phyloP scores from a whole-genome alignment of 2,888 invertebrate genomes.

The Latheticus oryzae region DNA sequence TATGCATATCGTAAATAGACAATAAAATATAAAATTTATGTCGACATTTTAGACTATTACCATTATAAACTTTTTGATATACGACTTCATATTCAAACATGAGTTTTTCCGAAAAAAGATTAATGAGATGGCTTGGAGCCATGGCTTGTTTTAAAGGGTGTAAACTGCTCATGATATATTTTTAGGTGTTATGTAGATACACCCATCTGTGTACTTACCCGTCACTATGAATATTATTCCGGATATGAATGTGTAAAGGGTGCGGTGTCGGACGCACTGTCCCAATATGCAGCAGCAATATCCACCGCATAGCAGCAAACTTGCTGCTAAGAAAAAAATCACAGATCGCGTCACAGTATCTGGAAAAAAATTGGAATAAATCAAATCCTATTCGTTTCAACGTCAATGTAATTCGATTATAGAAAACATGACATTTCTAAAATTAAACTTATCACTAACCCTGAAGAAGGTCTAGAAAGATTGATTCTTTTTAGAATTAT shows the following conservation, averaged over 20 bases:
- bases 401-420: too few relatives aligned
- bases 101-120: conserved; percentile 36
- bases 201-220: conserved; percentile 69
- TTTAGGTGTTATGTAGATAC: too few relatives aligned
- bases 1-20: conserved; percentile 39
- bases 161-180: conserved; percentile 34
- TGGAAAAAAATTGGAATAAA: conserved; percentile 66
- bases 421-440: too few relatives aligned
- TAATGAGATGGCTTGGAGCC: conserved; percentile 17
- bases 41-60: conserved; percentile 38
- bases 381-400: too few relatives aligned
- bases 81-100: conserved; percentile 43
- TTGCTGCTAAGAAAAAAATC: conserved; percentile 82
- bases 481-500: too few relatives aligned
- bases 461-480: too few relatives aligned
- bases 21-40: conserved; percentile 42
- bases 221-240: conserved; percentile 91
- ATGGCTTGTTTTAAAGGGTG: conserved; percentile 20
- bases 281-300: conserved; percentile 86
- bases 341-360: conserved; percentile 90
- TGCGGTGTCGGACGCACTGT: conserved; percentile 80
- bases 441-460: too few relatives aligned
- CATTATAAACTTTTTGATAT: conserved; percentile 46
- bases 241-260: conserved; percentile 85
- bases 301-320: conserved; percentile 80